Evolutionary conservation across 2,888 invertebrate genomes (phyloP), one percentile per base, ranked within the genome.

Genomic region (Rutpela maculata): DNA sequence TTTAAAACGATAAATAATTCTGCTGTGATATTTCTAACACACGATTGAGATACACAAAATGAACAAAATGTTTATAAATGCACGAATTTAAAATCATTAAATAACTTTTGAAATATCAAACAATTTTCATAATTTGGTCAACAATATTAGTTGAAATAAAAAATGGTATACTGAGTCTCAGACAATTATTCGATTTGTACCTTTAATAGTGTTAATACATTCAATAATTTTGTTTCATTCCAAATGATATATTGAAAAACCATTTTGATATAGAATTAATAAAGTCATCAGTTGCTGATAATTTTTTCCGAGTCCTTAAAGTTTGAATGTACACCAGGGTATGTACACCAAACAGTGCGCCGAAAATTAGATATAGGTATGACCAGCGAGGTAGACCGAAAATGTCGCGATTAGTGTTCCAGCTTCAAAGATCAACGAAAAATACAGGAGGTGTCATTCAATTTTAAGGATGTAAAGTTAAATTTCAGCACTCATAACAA

Each of bases 371-470:
- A 17, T 18, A 57, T 57, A 57, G 15, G 19, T 59, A 59, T 4
- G 18, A 59, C 10, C 18, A 59, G 7, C 22, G 59, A 22, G 59
- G 59, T 59, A 59, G 59, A 59, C 59, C 59, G 59, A 59, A 59
- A 59, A 22, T 59, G 0, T 59, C 59, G 59, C 59, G 59, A 59
- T 59, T 59, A 59, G 19, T 12, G 18, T 22, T 59, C 22, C 59
- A 22, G 56, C 18, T 1, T 17, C 56, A 56, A 56, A 18, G 15
- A 17, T 56, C 56, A 18, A 56, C 56, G n/a, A 56, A 56, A 56
- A 18, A 10, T 56, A 55, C 55, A 18, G 9, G 56, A 56, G 56
- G 56, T 5, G 43, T 43, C 43, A 7, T 56, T 56, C n/a, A 10
- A 56, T 17, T 56, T 56, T 18, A 56, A 56, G 56, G 56, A 1